Evolutionary conservation across 2,888 invertebrate species (phyloP), one percentile per base, ranked within the genome.

Genomic region (Leptothorax acervorum): DNA sequence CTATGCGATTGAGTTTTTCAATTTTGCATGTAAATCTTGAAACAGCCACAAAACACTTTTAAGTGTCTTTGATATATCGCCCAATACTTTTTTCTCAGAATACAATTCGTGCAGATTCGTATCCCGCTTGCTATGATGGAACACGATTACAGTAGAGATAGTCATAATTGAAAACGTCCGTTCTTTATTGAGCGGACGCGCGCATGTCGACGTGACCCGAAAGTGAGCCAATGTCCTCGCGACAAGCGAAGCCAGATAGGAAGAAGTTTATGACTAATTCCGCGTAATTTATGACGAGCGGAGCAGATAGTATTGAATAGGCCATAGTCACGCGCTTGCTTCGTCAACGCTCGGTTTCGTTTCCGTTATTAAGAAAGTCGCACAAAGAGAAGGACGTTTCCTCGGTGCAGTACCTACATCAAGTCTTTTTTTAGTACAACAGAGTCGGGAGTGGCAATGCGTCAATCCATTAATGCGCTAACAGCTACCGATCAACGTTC

Each of bases 221-320:
- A 81, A 73, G 60, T 62, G 39, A 81, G 73, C 79, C 28, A 71
- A 73, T 73, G 60, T 81, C 75, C 63, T 63, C 53, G 74, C 63
- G 82, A 53, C 74, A 75, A 82, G 63, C 45, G 65, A 55, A 74
- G 83, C 35, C 71, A 88, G 87, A 86, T 88, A 88, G 85, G 63
- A 68, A 75, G 60, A 90, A 88, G 51, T 90, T 90, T 90, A 90
- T 84, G 86, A 84, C 84, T 90, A 87, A 90, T 90, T 90, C 86
- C 78, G 76, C 82, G 82, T 87, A 87, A 90, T 90, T 87, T 88
- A 90, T 85, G 88, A 82, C 83, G 48, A 87, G 68, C 51, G 39
- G 23, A 57, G 79, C 51, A 82, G 86, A 83, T 84, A 90, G 75
- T 83, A 86, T 84, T 87, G 83, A 90, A 90, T 90, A 87, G 90